Conservation (phyloP, 2,113 vertebrate genomes). For the Ellobius talpinus region DNA sequence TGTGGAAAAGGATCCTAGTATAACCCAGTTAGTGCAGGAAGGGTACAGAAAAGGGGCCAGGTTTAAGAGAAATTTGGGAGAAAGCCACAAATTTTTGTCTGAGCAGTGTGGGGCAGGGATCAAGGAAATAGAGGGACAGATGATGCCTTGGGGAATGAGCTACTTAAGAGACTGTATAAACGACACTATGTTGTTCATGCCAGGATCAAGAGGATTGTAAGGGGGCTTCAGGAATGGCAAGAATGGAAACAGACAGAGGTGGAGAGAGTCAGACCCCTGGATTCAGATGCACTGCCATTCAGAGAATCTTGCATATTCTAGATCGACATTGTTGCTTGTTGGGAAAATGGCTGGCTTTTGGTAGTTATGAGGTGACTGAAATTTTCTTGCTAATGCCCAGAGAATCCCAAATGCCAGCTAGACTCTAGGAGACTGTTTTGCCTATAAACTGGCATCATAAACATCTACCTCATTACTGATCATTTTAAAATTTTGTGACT, state of each 20-base stretch:
- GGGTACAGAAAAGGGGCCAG: background rate
- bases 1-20: background rate
- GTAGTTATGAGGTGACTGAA: background rate
- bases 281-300: background rate
- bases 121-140: background rate
- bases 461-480: background rate
- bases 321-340: background rate
- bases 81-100: background rate
- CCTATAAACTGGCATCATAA: background rate
- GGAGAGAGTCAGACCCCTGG: background rate
- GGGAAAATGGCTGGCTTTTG: background rate
- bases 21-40: background rate
- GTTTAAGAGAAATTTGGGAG: background rate
- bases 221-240: background rate
- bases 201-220: background rate
- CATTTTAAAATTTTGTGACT: slow-evolving; percentile 34
- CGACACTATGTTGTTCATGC: background rate
- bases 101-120: background rate
- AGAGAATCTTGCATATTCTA: too few relatives aligned
- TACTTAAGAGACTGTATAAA: background rate
- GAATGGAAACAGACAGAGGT: background rate
- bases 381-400: background rate
- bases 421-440: background rate
- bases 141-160: background rate
- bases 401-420: background rate